phyloP scores from a whole-genome alignment of 1,140 invertebrate species.

The Penaeus indicus region DNA sequence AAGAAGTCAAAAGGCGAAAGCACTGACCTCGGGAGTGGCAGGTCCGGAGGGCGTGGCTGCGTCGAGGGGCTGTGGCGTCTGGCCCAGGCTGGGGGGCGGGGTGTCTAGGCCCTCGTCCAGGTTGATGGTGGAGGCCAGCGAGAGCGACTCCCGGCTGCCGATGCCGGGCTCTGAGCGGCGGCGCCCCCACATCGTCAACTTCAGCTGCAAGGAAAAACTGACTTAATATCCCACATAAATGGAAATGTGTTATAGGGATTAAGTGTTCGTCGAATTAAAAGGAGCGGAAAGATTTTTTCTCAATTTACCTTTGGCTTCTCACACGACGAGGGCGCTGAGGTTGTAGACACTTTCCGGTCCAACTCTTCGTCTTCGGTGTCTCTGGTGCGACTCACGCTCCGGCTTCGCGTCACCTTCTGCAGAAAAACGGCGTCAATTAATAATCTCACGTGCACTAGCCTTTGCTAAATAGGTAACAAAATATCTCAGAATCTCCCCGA shows the following conservation, averaged over 20 bases:
- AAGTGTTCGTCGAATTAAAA: neutral
- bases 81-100: neutral
- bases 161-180: constrained; percentile 61
- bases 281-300: neutral
- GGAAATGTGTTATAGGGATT: neutral
- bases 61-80: constrained; percentile 14
- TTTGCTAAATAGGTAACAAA: too few species aligned
- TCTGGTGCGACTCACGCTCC: constrained; percentile 59
- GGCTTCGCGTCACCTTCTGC: constrained; percentile 57
- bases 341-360: constrained; percentile 39
- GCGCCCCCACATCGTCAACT: constrained; percentile 57
- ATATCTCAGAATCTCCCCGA: too few species aligned
- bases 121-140: neutral
- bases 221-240: neutral
- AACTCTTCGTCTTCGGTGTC: constrained; percentile 61
- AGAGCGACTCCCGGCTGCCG: constrained; percentile 29
- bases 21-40: constrained; percentile 28
- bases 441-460: neutral
- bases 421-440: neutral
- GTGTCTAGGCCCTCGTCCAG: neutral
- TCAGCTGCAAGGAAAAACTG: constrained; percentile 14
- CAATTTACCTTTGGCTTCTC: constrained; percentile 54
- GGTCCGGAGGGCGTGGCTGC: constrained; percentile 19
- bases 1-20: neutral
- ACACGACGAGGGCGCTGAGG: constrained; percentile 33